Base-by-base conservation (phyloP, 2,113 vertebrate species). In the Gallinago media region DNA sequence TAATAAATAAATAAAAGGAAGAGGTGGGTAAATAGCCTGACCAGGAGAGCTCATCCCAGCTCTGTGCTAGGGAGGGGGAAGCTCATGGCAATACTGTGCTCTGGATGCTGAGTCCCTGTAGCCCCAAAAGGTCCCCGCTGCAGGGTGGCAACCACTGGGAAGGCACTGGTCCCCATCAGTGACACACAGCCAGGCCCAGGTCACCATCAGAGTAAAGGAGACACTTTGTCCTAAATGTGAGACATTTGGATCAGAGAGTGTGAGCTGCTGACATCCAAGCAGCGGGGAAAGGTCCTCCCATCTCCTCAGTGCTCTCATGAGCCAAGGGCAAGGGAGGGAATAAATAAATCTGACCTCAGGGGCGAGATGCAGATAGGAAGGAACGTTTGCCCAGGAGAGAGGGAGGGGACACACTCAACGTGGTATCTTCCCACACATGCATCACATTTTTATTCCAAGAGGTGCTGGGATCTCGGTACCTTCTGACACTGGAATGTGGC, bases 331-430 rank as follows among this genome's bases (percentile, higher is more conserved):
- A 90, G 74, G 87, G 71, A 82, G 25, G 38, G 44, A 84, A 59
- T 86, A 52, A 77, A 90, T 88, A 85, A 91, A 74, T 84, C 80
- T 78, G 76, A 81, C 94, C 86, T 92, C 26, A 44, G 80, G 94
- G 86, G 10, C 1, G 9, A 74, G 83, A 44, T 87, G 86, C 29
- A 71, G 89, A 67, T 77, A 31, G 56, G 68, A 81, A 78, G 76
- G 84, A 91, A 72, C 36, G 4, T 89, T 81, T 75, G 70, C 94
- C 95, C 1, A 0, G 15, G 59, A 86, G 94, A 89, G 76, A 88
- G 65, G 92, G 86, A 94, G 52, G 47, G 32, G 34, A 74, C 29
- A 11, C 0, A 0, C 73, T 92, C 58, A 54, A 8, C 3, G 1
- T 0, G 0, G 8, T 40, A 32, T 74, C 75, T 78, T 92, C 83